phyloP scores from a whole-genome alignment of 2,797 vertebrate genomes.

The Phoeniculus purpureus region DNA sequence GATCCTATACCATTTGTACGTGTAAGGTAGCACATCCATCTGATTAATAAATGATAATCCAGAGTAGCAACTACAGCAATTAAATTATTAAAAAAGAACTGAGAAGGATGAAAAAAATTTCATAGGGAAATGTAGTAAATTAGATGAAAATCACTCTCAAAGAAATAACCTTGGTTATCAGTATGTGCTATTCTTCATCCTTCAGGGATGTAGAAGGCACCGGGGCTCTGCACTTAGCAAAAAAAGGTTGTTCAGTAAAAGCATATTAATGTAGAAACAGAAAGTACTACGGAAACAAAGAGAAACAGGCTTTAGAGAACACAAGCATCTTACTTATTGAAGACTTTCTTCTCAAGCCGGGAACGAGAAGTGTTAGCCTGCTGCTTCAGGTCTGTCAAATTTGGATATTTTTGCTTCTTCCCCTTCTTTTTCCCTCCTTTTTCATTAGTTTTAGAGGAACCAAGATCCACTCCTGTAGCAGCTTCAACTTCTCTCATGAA shows the following conservation, averaged over 20 bases:
- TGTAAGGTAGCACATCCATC: background rate
- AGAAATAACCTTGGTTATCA: background rate
- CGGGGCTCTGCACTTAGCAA: background rate
- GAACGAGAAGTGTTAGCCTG: conserved; percentile 84
- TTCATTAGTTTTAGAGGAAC: conserved; percentile 78
- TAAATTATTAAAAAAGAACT: background rate
- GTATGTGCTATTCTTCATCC: background rate
- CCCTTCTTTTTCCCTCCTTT: conserved; percentile 80
- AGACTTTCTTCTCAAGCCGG: conserved; percentile 90
- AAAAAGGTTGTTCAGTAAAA: background rate
- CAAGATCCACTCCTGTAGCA: conserved; percentile 88
- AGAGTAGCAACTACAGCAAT: background rate
- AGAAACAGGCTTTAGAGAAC: background rate
- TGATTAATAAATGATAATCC: background rate
- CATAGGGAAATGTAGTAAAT: background rate
- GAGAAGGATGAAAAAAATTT: background rate
- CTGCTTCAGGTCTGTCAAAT: conserved; percentile 91
- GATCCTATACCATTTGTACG: background rate
- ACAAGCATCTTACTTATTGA: conserved; percentile 86
- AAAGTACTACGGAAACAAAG: background rate
- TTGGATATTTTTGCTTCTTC: conserved; percentile 86
- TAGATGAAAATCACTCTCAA: background rate
- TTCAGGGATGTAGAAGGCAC: background rate
- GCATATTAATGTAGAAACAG: background rate
- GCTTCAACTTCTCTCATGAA: conserved; percentile 92